Evolutionary conservation across 2,797 vertebrate species (phyloP).

Genomic region (Amazona ochrocephala): DNA sequence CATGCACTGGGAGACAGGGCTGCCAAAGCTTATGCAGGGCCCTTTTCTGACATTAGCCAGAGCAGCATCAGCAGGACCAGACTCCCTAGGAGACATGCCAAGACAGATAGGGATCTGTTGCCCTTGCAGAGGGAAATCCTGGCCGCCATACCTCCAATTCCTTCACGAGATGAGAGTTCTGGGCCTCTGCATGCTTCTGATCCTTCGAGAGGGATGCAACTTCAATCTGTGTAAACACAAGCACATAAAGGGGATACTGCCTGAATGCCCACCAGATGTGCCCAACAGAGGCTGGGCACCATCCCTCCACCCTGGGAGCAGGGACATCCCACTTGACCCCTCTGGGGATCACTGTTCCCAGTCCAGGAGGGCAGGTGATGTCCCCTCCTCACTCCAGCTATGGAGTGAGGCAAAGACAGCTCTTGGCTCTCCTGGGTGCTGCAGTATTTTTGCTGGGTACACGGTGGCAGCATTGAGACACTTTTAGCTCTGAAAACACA

Average conservation of each 20-base stretch:
- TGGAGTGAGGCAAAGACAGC: neutral
- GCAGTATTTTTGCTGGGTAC: conserved; percentile 39
- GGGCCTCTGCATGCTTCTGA: neutral
- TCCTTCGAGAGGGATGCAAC: neutral
- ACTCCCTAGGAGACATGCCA: neutral
- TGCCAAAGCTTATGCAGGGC: neutral
- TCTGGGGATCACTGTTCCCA: neutral
- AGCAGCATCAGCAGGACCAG: neutral
- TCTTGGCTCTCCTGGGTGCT: neutral
- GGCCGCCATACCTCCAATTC: conserved; percentile 55
- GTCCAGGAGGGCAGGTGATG: neutral
- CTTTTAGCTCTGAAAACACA: neutral
- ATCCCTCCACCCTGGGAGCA: neutral
- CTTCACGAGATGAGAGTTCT: neutral
- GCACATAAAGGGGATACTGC: fast-evolving
- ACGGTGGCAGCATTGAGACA: conserved; percentile 56
- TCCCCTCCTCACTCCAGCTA: neutral
- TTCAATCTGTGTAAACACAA: conserved; percentile 31
- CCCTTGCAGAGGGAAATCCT: neutral
- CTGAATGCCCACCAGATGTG: fast-evolving
- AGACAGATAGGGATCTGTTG: neutral
- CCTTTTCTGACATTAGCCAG: neutral
- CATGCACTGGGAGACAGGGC: neutral
- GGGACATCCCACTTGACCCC: neutral
- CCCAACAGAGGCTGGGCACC: neutral